Conservation (phyloP, 2,113 vertebrate species). For the Gallinago undulata region DNA sequence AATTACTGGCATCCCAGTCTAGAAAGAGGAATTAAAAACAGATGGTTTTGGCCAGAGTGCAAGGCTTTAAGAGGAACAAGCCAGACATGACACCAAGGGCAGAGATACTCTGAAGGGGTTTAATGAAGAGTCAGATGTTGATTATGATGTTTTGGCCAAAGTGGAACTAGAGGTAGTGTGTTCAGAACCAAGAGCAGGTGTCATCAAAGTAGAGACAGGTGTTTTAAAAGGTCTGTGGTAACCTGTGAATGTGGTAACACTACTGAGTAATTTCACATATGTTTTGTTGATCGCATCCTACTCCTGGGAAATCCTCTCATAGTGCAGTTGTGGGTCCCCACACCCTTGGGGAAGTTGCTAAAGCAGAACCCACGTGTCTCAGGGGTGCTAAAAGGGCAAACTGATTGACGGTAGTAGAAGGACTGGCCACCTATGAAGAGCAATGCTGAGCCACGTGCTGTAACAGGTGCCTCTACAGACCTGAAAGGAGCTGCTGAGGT, state of each 20-base stretch:
- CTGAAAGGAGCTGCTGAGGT: neutral
- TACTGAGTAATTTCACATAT: neutral
- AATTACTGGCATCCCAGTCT: neutral
- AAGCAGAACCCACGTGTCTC: neutral
- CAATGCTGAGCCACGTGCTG: neutral
- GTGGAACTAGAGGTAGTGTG: neutral
- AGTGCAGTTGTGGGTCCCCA: neutral
- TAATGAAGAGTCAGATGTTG: neutral
- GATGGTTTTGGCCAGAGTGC: neutral
- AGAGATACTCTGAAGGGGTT: neutral
- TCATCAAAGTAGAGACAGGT: neutral
- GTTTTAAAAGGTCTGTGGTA: neutral
- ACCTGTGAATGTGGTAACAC: neutral
- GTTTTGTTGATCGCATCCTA: neutral
- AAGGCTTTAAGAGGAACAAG: neutral
- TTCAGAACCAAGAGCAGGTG: neutral
- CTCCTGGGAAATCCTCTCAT: neutral
- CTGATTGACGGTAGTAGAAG: neutral
- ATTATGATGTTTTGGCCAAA: neutral
- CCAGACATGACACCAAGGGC: neutral
- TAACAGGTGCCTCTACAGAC: neutral
- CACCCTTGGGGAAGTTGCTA: neutral
- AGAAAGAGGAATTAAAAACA: neutral
- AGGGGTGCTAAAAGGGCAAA: neutral
- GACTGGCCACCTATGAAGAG: neutral